These are phyloP conservation scores for Thera britannica DNA, from an alignment of 2,888 invertebrate species.

Conservation along the genomic window DNA sequence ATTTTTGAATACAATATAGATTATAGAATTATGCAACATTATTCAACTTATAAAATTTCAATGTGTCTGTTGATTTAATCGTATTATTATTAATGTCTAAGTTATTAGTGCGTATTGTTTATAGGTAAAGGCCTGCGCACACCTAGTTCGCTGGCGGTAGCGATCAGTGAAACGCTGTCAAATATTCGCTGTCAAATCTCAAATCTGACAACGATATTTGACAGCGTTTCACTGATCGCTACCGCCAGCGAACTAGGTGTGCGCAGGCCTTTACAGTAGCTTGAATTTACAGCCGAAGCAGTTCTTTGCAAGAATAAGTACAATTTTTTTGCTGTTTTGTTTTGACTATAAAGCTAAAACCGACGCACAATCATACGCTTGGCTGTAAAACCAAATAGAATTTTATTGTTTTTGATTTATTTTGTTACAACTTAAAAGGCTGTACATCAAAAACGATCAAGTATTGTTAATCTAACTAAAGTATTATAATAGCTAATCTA, in stretches of 20 bases:
- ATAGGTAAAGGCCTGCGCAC: slow-evolving; percentile 33
- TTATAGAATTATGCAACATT: slow-evolving; percentile 44
- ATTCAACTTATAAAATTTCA: slow-evolving; percentile 45
- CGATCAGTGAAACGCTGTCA: too few relatives aligned
- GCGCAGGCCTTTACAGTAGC: slow-evolving; percentile 39
- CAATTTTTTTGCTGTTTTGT: slow-evolving; percentile 39
- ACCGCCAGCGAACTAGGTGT: too few relatives aligned
- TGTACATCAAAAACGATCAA: slow-evolving; percentile 30
- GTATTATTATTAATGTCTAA: slow-evolving; percentile 59
- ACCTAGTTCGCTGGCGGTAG: too few relatives aligned
- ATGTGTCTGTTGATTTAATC: slow-evolving; percentile 57
- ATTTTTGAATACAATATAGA: slow-evolving; percentile 28
- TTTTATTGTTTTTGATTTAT: slow-evolving; percentile 22
- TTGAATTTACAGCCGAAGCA: slow-evolving; percentile 59
- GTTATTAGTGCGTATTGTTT: slow-evolving; percentile 64
- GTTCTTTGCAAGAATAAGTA: slow-evolving; percentile 43
- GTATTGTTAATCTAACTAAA: slow-evolving; percentile 21
- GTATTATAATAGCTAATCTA: slow-evolving; percentile 10
- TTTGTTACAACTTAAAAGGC: slow-evolving; percentile 21
- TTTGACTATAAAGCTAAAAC: background rate
- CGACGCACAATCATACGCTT: slow-evolving; percentile 4
- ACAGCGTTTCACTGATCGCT: too few relatives aligned
- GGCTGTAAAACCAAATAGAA: slow-evolving; percentile 19
- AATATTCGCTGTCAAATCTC: too few relatives aligned
- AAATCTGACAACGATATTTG: too few relatives aligned